These are phyloP conservation scores for Calephelis nemesis DNA, from an alignment of 1,140 invertebrate species.

Conservation along the genomic window DNA sequence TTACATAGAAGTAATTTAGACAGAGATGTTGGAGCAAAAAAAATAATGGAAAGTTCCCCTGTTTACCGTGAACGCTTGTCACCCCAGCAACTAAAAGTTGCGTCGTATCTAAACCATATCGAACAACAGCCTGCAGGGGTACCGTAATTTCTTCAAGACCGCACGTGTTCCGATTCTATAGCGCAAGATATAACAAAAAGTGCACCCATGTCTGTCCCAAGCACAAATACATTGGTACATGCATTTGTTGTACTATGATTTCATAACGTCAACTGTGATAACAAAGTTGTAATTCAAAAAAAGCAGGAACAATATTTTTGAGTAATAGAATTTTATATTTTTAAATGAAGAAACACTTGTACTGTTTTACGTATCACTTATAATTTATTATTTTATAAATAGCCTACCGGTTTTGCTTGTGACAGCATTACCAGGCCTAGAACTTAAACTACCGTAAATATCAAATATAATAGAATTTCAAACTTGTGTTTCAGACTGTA, in stretches of 20 bases:
- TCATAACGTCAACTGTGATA: slow-evolving; percentile 9
- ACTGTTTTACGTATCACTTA: too few species aligned
- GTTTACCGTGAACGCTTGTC: slow-evolving; percentile 23
- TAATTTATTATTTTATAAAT: too few species aligned
- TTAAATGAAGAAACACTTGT: too few species aligned
- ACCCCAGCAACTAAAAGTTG: slow-evolving; percentile 44
- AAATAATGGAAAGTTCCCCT: not conserved
- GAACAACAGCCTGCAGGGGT: slow-evolving; percentile 37
- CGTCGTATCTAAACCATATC: slow-evolving; percentile 52
- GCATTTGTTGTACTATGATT: slow-evolving; percentile 3
- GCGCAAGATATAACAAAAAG: slow-evolving; percentile 57
- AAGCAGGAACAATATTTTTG: too few species aligned
- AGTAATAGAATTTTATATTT: too few species aligned
- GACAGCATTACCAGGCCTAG: too few species aligned
- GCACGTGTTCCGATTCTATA: slow-evolving; percentile 58
- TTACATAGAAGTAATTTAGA: too few species aligned
- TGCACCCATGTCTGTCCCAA: slow-evolving; percentile 30
- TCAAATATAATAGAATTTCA: too few species aligned
- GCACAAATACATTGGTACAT: slow-evolving; percentile 4
- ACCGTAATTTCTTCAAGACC: slow-evolving; percentile 56
- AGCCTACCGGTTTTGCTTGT: too few species aligned
- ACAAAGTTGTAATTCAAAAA: not conserved
- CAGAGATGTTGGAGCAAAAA: too few species aligned
- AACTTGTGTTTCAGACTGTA: too few species aligned
- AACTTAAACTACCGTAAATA: too few species aligned